A percentile compares a stretch with the other conserved stretches of the same genome.
Conservation (phyloP, 2,113 vertebrate genomes). For the Collichthys lucidus region DNA sequence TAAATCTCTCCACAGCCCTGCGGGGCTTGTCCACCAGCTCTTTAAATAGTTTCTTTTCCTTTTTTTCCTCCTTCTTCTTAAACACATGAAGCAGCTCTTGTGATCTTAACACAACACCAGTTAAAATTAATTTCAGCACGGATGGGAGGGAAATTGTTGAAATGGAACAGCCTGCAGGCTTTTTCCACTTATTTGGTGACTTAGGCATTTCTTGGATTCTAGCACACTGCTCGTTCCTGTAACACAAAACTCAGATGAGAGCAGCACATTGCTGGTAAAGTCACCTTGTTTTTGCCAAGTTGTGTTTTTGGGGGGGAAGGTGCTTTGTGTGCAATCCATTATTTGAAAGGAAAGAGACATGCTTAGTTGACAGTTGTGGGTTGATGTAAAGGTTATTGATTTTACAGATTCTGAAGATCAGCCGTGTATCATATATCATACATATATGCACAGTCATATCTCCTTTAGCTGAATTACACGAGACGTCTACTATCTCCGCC, state of each 20-base stretch:
- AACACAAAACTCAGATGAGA: conserved; percentile 78
- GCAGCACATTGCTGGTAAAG: conserved; percentile 78
- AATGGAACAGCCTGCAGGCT: conserved; percentile 77
- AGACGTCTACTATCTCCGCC: conserved; percentile 11
- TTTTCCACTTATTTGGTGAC: conserved; percentile 81
- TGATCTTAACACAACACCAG: conserved; percentile 80
- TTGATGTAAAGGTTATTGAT: conserved; percentile 36
- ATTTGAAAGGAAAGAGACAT: conserved; percentile 55
- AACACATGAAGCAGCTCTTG: conserved; percentile 63
- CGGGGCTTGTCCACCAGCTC: conserved; percentile 64
- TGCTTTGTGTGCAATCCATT: conserved; percentile 63
- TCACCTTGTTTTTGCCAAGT: conserved; percentile 81
- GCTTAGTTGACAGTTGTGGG: conserved; percentile 55
- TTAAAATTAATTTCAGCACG: conserved; percentile 79
- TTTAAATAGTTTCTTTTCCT: conserved; percentile 63
- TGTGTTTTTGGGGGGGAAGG: conserved; percentile 54
- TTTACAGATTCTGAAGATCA: conserved; percentile 1
- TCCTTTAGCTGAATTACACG: conserved; percentile 7
- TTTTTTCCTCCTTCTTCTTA: conserved; percentile 31
- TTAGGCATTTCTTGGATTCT: conserved; percentile 79
- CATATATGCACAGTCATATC: neutral
- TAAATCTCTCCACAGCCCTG: conserved; percentile 60
- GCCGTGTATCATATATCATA: neutral
- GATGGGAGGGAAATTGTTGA: conserved; percentile 73
- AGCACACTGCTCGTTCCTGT: conserved; percentile 71